Base-by-base conservation (phyloP, 2,888 invertebrate genomes). In the Lochmaea crataegi region DNA sequence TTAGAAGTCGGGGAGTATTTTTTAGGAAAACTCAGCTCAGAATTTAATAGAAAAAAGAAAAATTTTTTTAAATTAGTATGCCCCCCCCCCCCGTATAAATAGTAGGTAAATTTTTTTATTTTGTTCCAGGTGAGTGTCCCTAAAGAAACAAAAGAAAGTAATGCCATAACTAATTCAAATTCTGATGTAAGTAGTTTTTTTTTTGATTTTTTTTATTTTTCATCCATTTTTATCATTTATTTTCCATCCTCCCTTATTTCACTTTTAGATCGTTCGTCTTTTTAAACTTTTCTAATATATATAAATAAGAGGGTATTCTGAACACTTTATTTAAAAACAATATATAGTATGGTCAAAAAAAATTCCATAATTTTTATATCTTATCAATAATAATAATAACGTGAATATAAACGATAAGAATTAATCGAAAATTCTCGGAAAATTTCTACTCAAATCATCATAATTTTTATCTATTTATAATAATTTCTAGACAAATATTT, bases 71-170 rank as follows among this genome's bases (percentile, higher is more conserved):
- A 11, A 42, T 42, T 7, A 12, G n/a, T 53, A 7, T 1, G 2
- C 22, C 22, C 22, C 22, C 22, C 2, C 22, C 22, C 22, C 22
- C 22, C 22, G 22, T 51, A 16, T 6, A 51, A 51, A 16, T n/a
- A 3, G 16, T n/a, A n/a, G 5, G 32, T 32, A 32, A n/a, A 16
- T 1, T 41, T 16, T 76, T 72, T 72, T 72, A 61, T 74, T 75
- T 77, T 77, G 65, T 80, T 80, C 4, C 78, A 81, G 80, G 80
- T 81, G 80, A 81, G 80, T 81, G 79, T 81, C 78, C 79, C 80
- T 74, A 78, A 79, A 78, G 78, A 76, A 74, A 74, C 77, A 69
- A 76, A 77, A 74, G 79, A 79, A 64, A 75, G 58, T 72, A 70
- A 65, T 67, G 71, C 61, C 68, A 68, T 72, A 68, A 68, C n/a